These are phyloP conservation scores for Bucorvus abyssinicus DNA, from an alignment of 2,797 vertebrate species.

Conservation along the genomic window DNA sequence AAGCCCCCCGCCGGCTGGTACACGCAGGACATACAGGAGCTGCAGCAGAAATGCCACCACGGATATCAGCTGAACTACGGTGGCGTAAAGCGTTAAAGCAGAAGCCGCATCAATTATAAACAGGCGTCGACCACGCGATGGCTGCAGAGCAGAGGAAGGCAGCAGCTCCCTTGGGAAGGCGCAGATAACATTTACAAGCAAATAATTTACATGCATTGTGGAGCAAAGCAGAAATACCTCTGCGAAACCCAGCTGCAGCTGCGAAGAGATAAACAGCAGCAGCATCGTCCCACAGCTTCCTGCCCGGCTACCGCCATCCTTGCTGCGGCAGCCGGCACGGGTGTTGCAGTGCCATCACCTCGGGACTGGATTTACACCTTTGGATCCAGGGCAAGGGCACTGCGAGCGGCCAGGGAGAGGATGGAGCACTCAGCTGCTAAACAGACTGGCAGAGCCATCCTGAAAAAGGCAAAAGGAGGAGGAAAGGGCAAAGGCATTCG, in stretches of 20 bases:
- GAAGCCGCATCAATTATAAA: not conserved
- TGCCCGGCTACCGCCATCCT: not conserved
- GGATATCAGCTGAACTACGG: not conserved
- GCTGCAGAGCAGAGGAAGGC: not conserved
- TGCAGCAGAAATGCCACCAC: not conserved
- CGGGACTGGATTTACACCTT: not conserved
- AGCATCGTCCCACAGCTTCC: rapidly evolving
- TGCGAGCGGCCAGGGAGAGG: not conserved
- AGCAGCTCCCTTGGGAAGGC: conserved; percentile 12
- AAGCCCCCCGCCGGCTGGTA: rapidly evolving
- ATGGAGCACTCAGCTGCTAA: rapidly evolving
- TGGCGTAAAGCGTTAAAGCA: not conserved
- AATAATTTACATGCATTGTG: not conserved
- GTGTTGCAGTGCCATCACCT: not conserved
- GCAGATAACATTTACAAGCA: not conserved
- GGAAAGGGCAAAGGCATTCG: not conserved
- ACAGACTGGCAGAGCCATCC: not conserved
- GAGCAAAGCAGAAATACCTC: conserved; percentile 17
- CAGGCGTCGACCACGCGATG: rapidly evolving
- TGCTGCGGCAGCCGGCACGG: not conserved
- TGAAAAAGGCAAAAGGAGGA: not conserved
- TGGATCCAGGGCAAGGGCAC: not conserved
- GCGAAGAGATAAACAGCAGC: not conserved
- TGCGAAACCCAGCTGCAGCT: not conserved
- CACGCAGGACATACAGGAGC: not conserved